These are phyloP conservation scores for Anoura caudifer DNA, from an alignment of 2,113 vertebrate genomes.

Conservation along the genomic window DNA sequence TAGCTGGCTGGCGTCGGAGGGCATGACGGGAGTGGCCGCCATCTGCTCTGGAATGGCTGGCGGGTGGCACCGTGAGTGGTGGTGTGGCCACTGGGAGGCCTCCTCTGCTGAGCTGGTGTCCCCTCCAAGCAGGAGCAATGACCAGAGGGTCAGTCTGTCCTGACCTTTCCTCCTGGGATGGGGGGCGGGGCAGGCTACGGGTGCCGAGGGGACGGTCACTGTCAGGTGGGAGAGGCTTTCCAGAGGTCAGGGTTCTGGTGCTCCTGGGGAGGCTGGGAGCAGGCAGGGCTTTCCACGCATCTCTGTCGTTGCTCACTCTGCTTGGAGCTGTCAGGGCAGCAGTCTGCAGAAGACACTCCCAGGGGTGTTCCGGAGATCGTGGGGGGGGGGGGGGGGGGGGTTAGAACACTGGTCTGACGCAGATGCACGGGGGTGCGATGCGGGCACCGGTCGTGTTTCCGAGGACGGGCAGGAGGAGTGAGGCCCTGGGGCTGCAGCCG, in stretches of 20 bases:
- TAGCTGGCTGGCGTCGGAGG: not conserved
- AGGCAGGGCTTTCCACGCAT: rapidly evolving
- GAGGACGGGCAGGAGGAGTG: not conserved
- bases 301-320: rapidly evolving
- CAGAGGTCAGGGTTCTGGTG: rapidly evolving
- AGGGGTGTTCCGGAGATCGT: not conserved
- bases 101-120: not conserved
- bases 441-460: not conserved
- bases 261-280: not conserved
- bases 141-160: not conserved
- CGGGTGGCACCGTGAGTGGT: rapidly evolving
- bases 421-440: rapidly evolving
- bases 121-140: not conserved
- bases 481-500: not conserved
- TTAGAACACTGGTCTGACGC: not conserved
- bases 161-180: not conserved
- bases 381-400: not conserved
- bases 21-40: not conserved
- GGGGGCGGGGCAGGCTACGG: not conserved
- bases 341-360: not conserved
- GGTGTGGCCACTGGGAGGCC: not conserved
- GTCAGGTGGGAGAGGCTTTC: not conserved
- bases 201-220: not conserved
- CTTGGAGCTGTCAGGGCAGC: not conserved
- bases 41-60: rapidly evolving